phyloP scores from a whole-genome alignment of 2,888 invertebrate species.

The Polymixis lichenea region DNA sequence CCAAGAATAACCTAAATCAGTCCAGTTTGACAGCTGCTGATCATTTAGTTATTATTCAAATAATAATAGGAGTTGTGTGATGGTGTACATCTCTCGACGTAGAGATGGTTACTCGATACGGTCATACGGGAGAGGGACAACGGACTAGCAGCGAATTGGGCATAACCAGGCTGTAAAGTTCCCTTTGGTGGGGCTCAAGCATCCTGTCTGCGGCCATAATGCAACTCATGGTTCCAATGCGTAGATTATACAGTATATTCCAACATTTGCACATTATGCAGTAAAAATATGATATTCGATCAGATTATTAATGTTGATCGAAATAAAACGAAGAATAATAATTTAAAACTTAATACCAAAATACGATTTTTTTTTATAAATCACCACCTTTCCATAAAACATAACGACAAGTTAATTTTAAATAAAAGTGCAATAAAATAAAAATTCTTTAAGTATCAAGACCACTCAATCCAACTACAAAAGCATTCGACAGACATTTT shows the following conservation, averaged over 20 bases:
- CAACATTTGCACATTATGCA: background rate
- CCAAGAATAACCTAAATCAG: constrained; percentile 23
- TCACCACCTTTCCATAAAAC: too few species aligned
- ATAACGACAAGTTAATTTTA: too few species aligned
- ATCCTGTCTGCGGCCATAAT: background rate
- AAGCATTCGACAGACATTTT: constrained; percentile 56
- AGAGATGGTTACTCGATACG: background rate
- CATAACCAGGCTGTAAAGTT: background rate
- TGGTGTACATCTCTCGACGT: background rate
- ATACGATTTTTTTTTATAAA: too few species aligned
- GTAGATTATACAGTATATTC: background rate
- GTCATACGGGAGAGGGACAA: background rate
- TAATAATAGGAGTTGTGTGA: background rate
- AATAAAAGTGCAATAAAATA: too few species aligned
- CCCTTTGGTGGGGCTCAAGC: background rate
- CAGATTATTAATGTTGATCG: background rate
- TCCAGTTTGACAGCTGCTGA: constrained; percentile 10
- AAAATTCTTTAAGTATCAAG: constrained; percentile 39
- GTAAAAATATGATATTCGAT: background rate
- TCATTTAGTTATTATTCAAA: constrained; percentile 10
- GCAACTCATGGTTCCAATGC: background rate
- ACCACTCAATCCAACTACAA: constrained; percentile 11
- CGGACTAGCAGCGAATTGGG: background rate
- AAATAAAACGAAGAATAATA: too few species aligned
- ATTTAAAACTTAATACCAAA: too few species aligned